Conservation (phyloP, 2,797 vertebrate species). For the Scarus forsteni region DNA sequence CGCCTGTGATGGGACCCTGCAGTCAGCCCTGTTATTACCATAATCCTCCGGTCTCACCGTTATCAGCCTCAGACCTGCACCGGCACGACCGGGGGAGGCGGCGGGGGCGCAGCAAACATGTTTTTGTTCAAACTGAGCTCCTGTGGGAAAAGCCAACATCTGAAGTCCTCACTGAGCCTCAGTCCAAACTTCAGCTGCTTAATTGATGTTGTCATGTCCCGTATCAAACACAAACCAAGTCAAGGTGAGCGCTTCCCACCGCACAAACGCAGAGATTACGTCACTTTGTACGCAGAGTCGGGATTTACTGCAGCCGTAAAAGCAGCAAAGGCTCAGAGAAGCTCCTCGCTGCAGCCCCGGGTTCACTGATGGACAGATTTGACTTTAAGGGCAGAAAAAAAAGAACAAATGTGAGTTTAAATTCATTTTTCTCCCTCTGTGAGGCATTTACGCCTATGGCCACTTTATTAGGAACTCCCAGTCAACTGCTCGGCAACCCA, state of each 20-base stretch:
- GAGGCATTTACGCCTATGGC: too few species aligned
- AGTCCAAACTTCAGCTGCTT: neutral
- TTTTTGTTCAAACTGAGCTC: neutral
- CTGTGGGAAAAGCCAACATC: conserved; percentile 26
- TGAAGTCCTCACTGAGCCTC: neutral
- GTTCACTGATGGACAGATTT: too few species aligned
- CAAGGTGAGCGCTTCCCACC: conserved; percentile 39
- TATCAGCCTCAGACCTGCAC: conserved; percentile 60
- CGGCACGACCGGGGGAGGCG: conserved; percentile 37
- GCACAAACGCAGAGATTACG: neutral
- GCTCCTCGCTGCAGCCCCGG: too few species aligned
- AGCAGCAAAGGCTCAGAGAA: too few species aligned
- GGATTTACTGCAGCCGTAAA: neutral
- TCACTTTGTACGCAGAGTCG: conserved; percentile 1
- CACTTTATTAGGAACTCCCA: too few species aligned
- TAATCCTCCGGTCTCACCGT: conserved; percentile 55
- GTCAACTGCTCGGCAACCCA: too few species aligned
- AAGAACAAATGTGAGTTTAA: too few species aligned
- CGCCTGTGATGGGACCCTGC: conserved; percentile 32
- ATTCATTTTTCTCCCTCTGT: too few species aligned
- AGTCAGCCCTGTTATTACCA: conserved; percentile 63
- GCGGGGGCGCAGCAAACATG: too few species aligned
- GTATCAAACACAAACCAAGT: conserved; percentile 7
- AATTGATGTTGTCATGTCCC: conserved; percentile 35
- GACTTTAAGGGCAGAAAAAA: too few species aligned